Conservation (phyloP, 1,140 invertebrate species). For the Orchesella cincta region DNA sequence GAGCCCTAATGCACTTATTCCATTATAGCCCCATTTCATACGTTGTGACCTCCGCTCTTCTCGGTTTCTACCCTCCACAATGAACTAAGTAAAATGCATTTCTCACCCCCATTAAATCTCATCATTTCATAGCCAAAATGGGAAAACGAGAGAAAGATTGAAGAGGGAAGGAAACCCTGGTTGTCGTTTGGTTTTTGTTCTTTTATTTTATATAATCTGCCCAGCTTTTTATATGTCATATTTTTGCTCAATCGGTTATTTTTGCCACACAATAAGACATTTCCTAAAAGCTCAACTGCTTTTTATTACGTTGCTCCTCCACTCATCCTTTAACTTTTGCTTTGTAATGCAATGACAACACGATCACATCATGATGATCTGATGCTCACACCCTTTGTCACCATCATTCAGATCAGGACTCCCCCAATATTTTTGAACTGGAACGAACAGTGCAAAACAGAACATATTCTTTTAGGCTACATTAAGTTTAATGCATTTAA, state of each 20-base stretch:
- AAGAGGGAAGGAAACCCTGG: background rate
- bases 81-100: constrained; percentile 45
- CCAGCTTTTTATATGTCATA: background rate
- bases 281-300: constrained; percentile 35
- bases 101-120: constrained; percentile 51
- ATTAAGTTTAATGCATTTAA: too few relatives aligned
- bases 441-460: too few relatives aligned
- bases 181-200: background rate
- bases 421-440: too few relatives aligned
- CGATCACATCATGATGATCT: background rate
- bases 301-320: constrained; percentile 31
- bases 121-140: constrained; percentile 44
- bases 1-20: constrained; percentile 51
- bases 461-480: too few relatives aligned
- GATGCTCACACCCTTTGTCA: background rate
- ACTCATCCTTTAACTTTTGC: background rate
- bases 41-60: constrained; percentile 42
- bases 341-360: background rate
- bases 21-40: constrained; percentile 51
- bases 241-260: background rate
- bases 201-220: background rate
- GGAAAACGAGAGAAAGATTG: too few relatives aligned
- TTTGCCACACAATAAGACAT: constrained; percentile 23
- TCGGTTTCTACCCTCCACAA: background rate
- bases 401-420: too few relatives aligned